These are phyloP conservation scores for Zele albiditarsus DNA, from an alignment of 2,888 invertebrate species.

Conservation along the genomic window DNA sequence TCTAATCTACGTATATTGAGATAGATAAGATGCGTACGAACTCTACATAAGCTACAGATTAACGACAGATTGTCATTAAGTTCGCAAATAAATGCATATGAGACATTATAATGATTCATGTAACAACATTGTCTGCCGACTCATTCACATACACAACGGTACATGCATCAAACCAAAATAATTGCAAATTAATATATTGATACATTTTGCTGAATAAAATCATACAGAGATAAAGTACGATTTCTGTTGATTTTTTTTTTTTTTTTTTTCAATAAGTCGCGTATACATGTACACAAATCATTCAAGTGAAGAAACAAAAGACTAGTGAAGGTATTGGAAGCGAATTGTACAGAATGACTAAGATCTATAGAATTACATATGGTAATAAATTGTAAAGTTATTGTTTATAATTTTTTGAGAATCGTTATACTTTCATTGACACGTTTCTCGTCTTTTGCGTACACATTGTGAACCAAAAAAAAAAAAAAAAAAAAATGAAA, in stretches of 20 bases:
- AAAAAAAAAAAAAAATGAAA: not conserved
- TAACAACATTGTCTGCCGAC: slow-evolving; percentile 42
- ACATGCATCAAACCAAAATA: slow-evolving; percentile 59
- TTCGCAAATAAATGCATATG: slow-evolving; percentile 23
- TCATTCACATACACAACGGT: slow-evolving; percentile 50
- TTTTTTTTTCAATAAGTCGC: not conserved
- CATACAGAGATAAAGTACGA: slow-evolving; percentile 2
- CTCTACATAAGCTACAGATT: slow-evolving; percentile 41
- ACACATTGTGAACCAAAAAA: slow-evolving; percentile 2
- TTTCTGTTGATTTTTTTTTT: not conserved
- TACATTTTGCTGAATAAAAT: slow-evolving; percentile 54
- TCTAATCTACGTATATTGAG: slow-evolving; percentile 9
- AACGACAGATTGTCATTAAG: slow-evolving; percentile 29
- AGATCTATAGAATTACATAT: slow-evolving; percentile 35
- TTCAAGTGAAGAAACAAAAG: not conserved
- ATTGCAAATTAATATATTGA: slow-evolving; percentile 62
- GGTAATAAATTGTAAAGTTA: slow-evolving; percentile 37
- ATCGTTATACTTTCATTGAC: slow-evolving; percentile 36
- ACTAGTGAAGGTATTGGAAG: slow-evolving; percentile 14
- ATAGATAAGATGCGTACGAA: slow-evolving; percentile 12
- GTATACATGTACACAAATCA: slow-evolving; percentile 28
- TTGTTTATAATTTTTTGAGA: slow-evolving; percentile 16
- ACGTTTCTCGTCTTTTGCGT: slow-evolving; percentile 21
- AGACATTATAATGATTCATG: slow-evolving; percentile 31
- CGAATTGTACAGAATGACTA: slow-evolving; percentile 42